Base-by-base conservation (phyloP, 2,888 invertebrate genomes). In the Cryptops parisi region DNA sequence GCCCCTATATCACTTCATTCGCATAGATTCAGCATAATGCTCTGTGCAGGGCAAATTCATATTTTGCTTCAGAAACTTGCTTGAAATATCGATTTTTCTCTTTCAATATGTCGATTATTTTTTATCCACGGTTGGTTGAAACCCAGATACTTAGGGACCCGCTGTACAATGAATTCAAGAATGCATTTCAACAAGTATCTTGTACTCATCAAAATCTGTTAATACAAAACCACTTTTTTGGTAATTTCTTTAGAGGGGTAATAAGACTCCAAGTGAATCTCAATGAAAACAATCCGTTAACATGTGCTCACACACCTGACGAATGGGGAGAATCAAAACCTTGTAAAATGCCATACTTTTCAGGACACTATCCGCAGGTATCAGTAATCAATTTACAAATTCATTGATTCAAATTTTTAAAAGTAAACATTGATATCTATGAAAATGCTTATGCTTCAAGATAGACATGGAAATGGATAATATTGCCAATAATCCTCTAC, bases 401-500 rank as follows among this genome's bases (percentile, higher is more conserved):
- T 44, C 2, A 44, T 44, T 44, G 24, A 17, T 17, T 23, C 6
- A 3, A 19, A 44, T 17, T 44, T 17, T 17, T 44, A n/a, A n/a
- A n/a, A n/a, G n/a, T n/a, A n/a, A n/a, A n/a, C n/a, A n/a, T n/a
- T n/a, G n/a, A n/a, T n/a, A n/a, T n/a, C n/a, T n/a, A n/a, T n/a
- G n/a, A n/a, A 9, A 4, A 23, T 48, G 21, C 38, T 5, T 23
- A 15, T 24, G 3, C 9, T 24, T 25, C 2, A n/a, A 17, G 24
- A 21, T n/a, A 48, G 48, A 22, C 21, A 9, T 48, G 48, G 48
- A 48, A 48, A 22, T 48, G 48, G 48, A 3, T 48, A 23, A 5
- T 48, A 6, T 6, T 48, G 12, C 48, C 48, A 4, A 33, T 38
- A 21, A 23, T 21, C 12, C 9, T 48, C n/a, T 48, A 48, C 38